Evolutionary conservation across 1,140 invertebrate genomes (phyloP).

Genomic region (Lepidurus arcticus): DNA sequence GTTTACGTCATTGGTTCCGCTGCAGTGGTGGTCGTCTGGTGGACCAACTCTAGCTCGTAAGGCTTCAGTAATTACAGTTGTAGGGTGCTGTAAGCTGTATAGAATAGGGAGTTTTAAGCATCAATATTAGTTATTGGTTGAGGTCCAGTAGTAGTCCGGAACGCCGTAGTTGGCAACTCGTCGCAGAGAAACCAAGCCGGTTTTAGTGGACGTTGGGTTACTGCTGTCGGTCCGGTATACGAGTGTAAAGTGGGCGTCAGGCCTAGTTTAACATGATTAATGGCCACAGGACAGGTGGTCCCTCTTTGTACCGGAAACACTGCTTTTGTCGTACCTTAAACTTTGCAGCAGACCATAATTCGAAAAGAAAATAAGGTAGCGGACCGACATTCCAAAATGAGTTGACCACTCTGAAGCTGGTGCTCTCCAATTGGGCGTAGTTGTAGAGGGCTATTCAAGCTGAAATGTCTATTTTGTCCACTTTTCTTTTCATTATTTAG

Average conservation of each 20-base stretch:
- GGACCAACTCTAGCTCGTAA: background rate
- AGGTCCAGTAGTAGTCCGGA: background rate
- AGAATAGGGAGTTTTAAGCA: background rate
- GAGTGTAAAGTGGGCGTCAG: background rate
- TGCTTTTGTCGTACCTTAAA: background rate
- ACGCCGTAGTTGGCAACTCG: background rate
- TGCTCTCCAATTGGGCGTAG: background rate
- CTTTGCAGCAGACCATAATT: background rate
- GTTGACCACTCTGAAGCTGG: background rate
- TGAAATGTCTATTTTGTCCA: background rate
- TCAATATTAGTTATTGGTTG: background rate
- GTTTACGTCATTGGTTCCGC: background rate
- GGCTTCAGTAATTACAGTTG: background rate
- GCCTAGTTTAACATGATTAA: conserved; percentile 19
- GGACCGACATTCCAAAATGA: background rate
- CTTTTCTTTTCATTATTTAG: background rate
- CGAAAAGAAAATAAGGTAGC: background rate
- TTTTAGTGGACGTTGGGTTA: too few species aligned
- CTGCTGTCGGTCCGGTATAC: background rate
- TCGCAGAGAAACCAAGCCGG: background rate
- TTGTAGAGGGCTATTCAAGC: background rate
- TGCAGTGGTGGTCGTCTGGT: background rate
- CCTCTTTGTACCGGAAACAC: conserved; percentile 17
- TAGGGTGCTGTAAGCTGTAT: background rate
- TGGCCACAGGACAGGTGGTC: background rate